These are phyloP conservation scores for Falco punctatus DNA, from an alignment of 2,113 vertebrate species.

Conservation along the genomic window DNA sequence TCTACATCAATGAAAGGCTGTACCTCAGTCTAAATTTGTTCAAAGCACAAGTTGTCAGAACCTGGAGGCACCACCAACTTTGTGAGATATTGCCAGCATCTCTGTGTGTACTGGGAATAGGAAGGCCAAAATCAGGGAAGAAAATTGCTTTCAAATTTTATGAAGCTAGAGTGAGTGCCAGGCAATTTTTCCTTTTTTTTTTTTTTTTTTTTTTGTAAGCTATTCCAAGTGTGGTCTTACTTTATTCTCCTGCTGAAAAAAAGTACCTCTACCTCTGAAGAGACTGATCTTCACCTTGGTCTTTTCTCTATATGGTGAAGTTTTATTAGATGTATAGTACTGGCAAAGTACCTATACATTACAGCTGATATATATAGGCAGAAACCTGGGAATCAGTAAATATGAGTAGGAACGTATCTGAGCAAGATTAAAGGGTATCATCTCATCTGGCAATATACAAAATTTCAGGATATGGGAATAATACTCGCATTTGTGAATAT, in stretches of 20 bases:
- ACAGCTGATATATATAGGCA: background rate
- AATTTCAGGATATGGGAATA: background rate
- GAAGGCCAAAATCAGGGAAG: background rate
- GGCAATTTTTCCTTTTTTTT: background rate
- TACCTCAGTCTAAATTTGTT: conserved; percentile 21
- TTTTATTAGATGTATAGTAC: background rate
- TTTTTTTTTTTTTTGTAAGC: background rate
- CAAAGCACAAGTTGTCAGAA: conserved; percentile 32
- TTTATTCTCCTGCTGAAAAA: background rate
- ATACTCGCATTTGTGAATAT: background rate
- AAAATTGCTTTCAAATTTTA: conserved; percentile 45
- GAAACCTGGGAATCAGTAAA: background rate
- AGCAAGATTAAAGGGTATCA: background rate
- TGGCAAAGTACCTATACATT: background rate
- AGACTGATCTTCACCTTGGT: background rate
- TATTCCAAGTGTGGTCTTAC: background rate
- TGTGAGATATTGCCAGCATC: conserved; percentile 29
- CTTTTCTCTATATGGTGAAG: background rate
- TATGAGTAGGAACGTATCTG: background rate
- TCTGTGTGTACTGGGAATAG: background rate
- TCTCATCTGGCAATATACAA: background rate
- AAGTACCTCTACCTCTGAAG: background rate
- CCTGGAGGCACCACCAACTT: conserved; percentile 29
- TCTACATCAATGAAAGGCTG: background rate
- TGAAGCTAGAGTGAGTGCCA: background rate